Evolutionary conservation across 2,888 invertebrate genomes (phyloP).

Genomic region (Tribolium freemani): DNA sequence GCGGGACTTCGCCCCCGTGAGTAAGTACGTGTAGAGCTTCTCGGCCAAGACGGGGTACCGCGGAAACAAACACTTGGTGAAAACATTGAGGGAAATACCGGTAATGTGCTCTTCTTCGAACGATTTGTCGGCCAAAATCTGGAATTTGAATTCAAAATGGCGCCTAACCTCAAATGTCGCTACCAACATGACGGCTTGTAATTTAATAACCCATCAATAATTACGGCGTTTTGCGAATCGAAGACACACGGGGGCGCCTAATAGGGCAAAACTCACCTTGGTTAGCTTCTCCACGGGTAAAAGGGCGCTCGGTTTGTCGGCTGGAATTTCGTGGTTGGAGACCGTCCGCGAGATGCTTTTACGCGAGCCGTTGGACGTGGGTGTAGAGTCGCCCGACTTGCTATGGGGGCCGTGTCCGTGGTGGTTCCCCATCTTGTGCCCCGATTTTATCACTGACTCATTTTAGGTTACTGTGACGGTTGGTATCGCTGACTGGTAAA

Average conservation of each 20-base stretch:
- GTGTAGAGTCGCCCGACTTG: slow-evolving; percentile 57
- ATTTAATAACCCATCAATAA: not conserved
- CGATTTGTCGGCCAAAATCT: slow-evolving; percentile 80
- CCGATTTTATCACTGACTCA: slow-evolving; percentile 6
- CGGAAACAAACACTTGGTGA: slow-evolving; percentile 81
- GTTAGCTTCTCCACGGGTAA: slow-evolving; percentile 83
- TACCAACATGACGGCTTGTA: slow-evolving; percentile 33
- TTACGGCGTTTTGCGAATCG: not conserved
- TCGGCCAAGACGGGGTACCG: slow-evolving; percentile 80
- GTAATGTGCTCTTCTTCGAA: slow-evolving; percentile 79
- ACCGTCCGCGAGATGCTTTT: slow-evolving; percentile 74
- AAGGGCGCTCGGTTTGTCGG: slow-evolving; percentile 74
- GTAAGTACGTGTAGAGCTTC: slow-evolving; percentile 77
- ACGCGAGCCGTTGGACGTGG: slow-evolving; percentile 67
- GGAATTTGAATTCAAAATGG: slow-evolving; percentile 51
- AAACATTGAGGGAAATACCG: slow-evolving; percentile 79
- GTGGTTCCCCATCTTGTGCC: slow-evolving; percentile 64
- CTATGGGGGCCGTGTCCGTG: slow-evolving; percentile 60
- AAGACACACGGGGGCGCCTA: not conserved
- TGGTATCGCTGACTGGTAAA: slow-evolving; percentile 17
- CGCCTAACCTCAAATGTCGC: slow-evolving; percentile 1
- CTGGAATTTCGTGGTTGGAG: slow-evolving; percentile 77
- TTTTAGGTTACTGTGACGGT: slow-evolving; percentile 9
- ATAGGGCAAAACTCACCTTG: slow-evolving; percentile 71
- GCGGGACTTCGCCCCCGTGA: slow-evolving; percentile 73